These are phyloP conservation scores for Linurgus olivaceus DNA, from an alignment of 2,797 vertebrate genomes.

Conservation along the genomic window DNA sequence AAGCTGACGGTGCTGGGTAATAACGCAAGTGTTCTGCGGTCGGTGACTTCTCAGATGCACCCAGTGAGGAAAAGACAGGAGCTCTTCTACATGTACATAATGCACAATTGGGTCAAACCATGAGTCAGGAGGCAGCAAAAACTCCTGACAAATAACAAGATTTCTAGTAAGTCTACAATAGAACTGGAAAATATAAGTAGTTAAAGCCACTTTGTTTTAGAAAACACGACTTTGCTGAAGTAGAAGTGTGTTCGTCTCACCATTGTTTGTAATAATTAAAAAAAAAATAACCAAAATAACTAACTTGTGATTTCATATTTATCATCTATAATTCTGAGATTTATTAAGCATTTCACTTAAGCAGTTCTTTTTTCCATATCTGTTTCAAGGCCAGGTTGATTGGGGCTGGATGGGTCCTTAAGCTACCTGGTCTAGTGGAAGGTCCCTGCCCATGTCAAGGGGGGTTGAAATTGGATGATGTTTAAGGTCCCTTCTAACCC, in stretches of 20 bases:
- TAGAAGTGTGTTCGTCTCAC: neutral
- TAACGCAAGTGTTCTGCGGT: neutral
- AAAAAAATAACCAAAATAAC: neutral
- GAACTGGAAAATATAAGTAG: neutral
- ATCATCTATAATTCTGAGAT: neutral
- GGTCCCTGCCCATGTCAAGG: neutral
- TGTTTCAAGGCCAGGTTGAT: neutral
- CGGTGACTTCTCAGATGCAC: neutral
- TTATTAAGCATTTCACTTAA: neutral
- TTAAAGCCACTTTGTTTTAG: neutral
- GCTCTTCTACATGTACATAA: neutral
- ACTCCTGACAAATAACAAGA: neutral
- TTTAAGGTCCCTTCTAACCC: neutral
- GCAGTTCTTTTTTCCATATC: neutral
- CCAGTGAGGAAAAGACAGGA: neutral
- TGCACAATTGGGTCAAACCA: neutral
- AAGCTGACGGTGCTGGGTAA: neutral
- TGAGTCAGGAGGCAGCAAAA: neutral
- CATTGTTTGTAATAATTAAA: neutral
- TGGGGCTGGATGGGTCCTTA: neutral
- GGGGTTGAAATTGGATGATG: neutral
- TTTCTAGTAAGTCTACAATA: neutral
- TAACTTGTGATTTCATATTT: neutral
- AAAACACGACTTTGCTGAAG: neutral
- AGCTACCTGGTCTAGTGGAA: neutral